Evolutionary conservation across 1,140 invertebrate species (phyloP), one percentile per base, ranked within the genome.

Genomic region (Diuraphis noxia): DNA sequence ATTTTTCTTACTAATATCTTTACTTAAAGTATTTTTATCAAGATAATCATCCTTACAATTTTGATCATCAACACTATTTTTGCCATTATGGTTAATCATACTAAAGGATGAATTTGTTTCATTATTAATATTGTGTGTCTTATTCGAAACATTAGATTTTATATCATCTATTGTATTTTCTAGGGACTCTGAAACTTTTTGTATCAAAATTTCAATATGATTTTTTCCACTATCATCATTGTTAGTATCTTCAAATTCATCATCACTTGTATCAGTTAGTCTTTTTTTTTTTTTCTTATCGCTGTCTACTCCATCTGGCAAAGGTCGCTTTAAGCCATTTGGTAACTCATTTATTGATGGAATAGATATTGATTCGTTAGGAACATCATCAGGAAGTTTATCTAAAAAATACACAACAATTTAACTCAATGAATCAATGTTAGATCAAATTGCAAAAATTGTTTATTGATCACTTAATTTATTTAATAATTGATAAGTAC

Each of bases 311-410:
- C 38, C 30, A 82, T 82, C n/a, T 79, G 13, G 9, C 46, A 79
- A 77, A 81, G 88, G 23, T 82, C 89, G 89, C 25, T 91, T 91
- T 40, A 91, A 38, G 38, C 86, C 17, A 63, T 40, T 63, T 38
- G 49, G n/a, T 88, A 40, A 63, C 36, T 41, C 86, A 88, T 40
- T 87, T 38, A 1, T 63, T n/a, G 52, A 8, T 30, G 34, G 0
- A 30, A 38, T 6, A 34, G 85, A 40, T 38, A 36, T 49, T 49
- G 84, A 49, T 85, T 49, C 84, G 40, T 40, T 40, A 19, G 40
- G 25, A n/a, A 21, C 56, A 72, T n/a, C 17, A 34, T 46, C 21
- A 46, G 7, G 13, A 10, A 34, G 1, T 40, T 88, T 17, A 88
- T 23, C 86, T 88, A 25, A 23, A 88, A 88, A 87, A 56, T 30